Evolutionary conservation across 2,113 vertebrate species (phyloP).

Genomic region (Cairina moschata): DNA sequence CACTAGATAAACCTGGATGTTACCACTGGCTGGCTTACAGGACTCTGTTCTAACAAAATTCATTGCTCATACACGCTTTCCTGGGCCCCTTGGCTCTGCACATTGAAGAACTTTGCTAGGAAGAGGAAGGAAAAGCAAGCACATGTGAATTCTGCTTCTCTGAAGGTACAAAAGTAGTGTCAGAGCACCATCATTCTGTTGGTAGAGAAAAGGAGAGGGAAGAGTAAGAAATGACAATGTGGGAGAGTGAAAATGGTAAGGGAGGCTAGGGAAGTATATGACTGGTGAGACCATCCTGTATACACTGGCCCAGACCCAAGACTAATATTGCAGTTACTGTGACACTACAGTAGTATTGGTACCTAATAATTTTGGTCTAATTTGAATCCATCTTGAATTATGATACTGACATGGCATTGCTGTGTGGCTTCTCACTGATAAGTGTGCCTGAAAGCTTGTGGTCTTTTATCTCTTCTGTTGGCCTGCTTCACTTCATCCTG

Average conservation of each 20-base stretch:
- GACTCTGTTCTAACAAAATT: not conserved
- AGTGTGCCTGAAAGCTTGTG: not conserved
- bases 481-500: not conserved
- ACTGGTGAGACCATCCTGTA: rapidly evolving
- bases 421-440: not conserved
- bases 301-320: not conserved
- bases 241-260: not conserved
- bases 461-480: not conserved
- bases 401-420: not conserved
- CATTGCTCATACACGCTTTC: not conserved
- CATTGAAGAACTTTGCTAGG: not conserved
- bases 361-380: not conserved
- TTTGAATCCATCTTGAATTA: not conserved
- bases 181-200: rapidly evolving
- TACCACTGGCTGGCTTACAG: rapidly evolving
- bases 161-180: no score
- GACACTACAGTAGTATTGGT: not conserved
- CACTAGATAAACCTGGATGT: not conserved
- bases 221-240: not conserved
- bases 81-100: no score
- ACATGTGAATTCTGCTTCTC: not conserved
- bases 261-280: not conserved
- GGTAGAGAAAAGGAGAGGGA: not conserved
- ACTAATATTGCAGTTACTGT: not conserved
- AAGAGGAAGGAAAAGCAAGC: not conserved